phyloP scores from a whole-genome alignment of 2,797 vertebrate genomes.

The Cuniculus paca region DNA sequence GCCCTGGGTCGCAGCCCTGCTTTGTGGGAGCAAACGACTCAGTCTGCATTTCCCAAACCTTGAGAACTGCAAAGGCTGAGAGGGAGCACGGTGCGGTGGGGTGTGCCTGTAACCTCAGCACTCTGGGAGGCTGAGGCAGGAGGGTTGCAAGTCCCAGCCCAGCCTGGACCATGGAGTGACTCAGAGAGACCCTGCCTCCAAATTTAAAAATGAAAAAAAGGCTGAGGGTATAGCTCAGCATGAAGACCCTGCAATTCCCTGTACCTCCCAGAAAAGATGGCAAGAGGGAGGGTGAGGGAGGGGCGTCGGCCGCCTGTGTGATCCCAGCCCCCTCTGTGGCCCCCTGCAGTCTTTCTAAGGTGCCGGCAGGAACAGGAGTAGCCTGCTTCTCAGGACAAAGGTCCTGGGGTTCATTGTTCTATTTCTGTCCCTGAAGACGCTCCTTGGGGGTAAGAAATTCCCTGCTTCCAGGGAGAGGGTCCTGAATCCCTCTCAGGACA shows the following conservation, averaged over 20 bases:
- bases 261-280: background rate
- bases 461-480: background rate
- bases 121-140: background rate
- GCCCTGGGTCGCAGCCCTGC: no score
- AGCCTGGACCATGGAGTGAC: background rate
- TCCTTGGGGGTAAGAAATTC: background rate
- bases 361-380: background rate
- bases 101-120: background rate
- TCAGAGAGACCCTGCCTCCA: background rate
- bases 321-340: background rate
- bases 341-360: background rate
- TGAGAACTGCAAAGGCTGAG: background rate
- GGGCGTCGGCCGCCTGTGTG: background rate
- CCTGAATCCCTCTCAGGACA: background rate
- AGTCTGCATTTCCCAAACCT: background rate
- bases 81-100: background rate
- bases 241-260: background rate
- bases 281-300: background rate
- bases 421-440: background rate
- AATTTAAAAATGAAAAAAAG: background rate
- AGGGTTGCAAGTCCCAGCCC: background rate
- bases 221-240: background rate
- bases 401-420: background rate
- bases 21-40: background rate
- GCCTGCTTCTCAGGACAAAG: background rate